Evolutionary conservation across 2,113 vertebrate genomes (phyloP).

Genomic region (Cathartes aura): DNA sequence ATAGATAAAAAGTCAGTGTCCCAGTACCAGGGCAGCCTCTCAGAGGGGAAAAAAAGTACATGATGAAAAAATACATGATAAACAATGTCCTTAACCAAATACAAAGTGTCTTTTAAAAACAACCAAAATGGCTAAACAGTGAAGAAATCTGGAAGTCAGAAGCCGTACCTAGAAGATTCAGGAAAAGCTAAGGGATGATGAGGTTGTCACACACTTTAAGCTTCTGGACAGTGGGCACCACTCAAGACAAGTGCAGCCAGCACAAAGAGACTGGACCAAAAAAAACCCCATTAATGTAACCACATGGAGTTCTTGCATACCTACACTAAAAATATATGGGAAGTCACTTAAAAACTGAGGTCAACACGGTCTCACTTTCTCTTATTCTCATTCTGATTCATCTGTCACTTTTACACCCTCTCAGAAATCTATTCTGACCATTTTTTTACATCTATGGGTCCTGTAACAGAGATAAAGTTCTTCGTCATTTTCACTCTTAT

Average conservation of each 20-base stretch:
- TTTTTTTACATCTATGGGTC: not conserved
- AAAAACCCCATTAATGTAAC: not conserved
- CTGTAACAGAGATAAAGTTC: not conserved
- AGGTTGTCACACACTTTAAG: not conserved
- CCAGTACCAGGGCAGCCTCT: not conserved
- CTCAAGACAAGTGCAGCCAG: not conserved
- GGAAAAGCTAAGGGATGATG: not conserved
- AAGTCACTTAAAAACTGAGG: not conserved
- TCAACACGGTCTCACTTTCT: not conserved
- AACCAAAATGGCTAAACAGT: not conserved
- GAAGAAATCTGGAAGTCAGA: not conserved
- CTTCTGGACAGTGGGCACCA: not conserved
- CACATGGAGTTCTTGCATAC: not conserved
- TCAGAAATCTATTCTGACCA: not conserved
- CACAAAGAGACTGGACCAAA: not conserved
- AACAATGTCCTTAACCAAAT: not conserved
- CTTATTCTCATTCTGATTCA: constrained; percentile 8
- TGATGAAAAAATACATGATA: not conserved
- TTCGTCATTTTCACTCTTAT: not conserved
- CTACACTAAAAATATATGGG: not conserved
- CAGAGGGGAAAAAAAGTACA: not conserved
- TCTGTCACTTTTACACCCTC: not conserved
- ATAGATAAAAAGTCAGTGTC: not conserved
- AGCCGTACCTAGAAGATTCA: not conserved
- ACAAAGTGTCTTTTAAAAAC: not conserved